Base-by-base conservation (phyloP, 2,888 invertebrate species). In the Amphimallon solstitiale region DNA sequence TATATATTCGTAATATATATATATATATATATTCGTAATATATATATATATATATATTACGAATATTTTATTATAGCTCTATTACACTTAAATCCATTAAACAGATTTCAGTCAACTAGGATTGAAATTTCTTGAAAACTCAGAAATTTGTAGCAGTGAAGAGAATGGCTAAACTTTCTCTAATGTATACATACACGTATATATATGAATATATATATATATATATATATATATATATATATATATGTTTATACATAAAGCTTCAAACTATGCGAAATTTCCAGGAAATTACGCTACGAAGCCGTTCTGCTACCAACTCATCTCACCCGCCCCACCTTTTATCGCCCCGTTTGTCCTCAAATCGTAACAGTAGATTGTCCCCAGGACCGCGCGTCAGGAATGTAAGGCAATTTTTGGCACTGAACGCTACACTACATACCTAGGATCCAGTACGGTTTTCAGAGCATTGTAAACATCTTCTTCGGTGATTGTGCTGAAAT, bases 401-500 rank as follows among this genome's bases (percentile, higher is more conserved):
- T 21, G 23, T 19, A 12, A 19, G 2, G 12, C 17, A 48, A 48
- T 48, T 48, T 48, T 48, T 48, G 48, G 23, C 48, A 48, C n/a
- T 48, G 48, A 48, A 48, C 19, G 14, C 6, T 2, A 43, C 17
- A 1, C 7, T 21, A 81, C 85, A 83, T 81, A 90, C 90, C 81
- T 82, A 1, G 85, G 82, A 70, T 86, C 83, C 65, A 89, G 80
- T 2, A 88, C 84, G 73, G 86, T 85, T 72, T 85, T 84, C 43
- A 90, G 81, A 1, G 87, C 86, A 45, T 85, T 81, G 56, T 84
- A 76, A 19, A 91, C 81, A 51, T 79, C 83, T 40, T 86, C 83
- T 71, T 87, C 87, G n/a, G 83, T 86, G 43, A 89, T 82, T 35
- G 87, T 83, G 48, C 85, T 79, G 70, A 88, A 88, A 38, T 85